Evolutionary conservation across 2,888 invertebrate species (phyloP), one percentile per base, ranked within the genome.

Genomic region (Netelia fuscicornis): DNA sequence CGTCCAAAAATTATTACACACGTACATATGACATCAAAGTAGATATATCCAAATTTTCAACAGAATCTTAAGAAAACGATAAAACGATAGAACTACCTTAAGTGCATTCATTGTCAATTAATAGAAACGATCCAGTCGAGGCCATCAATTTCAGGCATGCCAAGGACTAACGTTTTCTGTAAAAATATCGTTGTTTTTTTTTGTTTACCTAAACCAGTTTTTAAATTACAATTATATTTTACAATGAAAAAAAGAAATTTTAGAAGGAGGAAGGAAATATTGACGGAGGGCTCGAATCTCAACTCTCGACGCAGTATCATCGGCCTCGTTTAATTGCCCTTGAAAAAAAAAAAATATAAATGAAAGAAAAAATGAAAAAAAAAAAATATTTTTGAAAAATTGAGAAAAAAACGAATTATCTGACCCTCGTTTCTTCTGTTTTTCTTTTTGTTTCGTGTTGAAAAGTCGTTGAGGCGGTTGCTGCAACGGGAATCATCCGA

Each of bases 401-500:
- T 37, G 30, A 71, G 25, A 71, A 48, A 48, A 48, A 48, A 48
- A 48, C 20, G 0, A 85, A 76, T 42, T 30, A 58, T 82, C 83
- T 81, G 80, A 90, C 89, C 86, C 87, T 84, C 58, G 80, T 83
- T 86, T 64, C 67, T 85, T 54, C 78, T 90, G 89, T 89, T 90
- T 87, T 90, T 89, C 86, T 91, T 78, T 91, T 90, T 90, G 91
- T 91, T 90, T 90, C 88, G 88, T 90, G 84, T 90, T 78, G 62
- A 83, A 81, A 92, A 92, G 92, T 88, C 90, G 86, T 90, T 91
- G 93, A 93, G 91, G 93, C 93, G 89, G 93, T 93, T 90, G 93
- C 93, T 90, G 93, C 93, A 87, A 93, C 93, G 88, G 93, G 93
- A 88, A 91, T 92, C 91, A 93, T 93, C 93, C 90, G 93, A 90